A percentile compares a stretch with the other conserved stretches of the same genome.
Evolutionary conservation across 2,888 invertebrate genomes (phyloP).

Genomic region (Noctua fimbriata): DNA sequence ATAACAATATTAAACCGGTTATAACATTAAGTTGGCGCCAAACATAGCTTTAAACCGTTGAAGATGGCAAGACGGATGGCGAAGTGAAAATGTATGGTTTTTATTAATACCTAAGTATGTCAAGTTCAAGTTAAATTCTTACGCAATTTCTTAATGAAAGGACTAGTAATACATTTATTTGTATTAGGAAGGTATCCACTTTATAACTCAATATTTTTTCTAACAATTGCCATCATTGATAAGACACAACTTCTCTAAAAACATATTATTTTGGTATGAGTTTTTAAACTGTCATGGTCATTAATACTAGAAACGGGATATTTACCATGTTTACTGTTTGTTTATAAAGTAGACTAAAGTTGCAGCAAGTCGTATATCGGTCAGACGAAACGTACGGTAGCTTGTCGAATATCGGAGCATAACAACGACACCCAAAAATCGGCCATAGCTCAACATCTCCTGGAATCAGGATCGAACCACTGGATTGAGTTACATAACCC

Average conservation of each 20-base stretch:
- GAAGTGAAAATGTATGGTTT: background rate
- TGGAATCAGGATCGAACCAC: too few relatives aligned
- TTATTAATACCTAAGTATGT: background rate
- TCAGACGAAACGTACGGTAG: too few relatives aligned
- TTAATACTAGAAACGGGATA: too few relatives aligned
- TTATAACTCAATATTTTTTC: background rate
- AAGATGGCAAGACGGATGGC: background rate
- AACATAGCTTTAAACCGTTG: background rate
- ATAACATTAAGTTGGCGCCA: background rate
- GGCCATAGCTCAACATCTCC: too few relatives aligned
- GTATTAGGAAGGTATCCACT: background rate
- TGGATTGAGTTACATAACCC: too few relatives aligned
- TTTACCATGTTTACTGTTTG: too few relatives aligned
- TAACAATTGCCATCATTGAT: background rate
- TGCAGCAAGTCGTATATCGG: too few relatives aligned
- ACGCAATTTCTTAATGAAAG: background rate
- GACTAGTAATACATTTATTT: background rate
- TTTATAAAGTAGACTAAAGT: too few relatives aligned
- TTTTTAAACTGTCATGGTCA: too few relatives aligned
- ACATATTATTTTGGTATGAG: background rate
- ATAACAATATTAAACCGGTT: constrained; percentile 7
- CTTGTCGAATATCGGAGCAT: too few relatives aligned
- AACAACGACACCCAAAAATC: too few relatives aligned
- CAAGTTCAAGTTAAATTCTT: background rate
- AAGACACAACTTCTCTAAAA: background rate